A percentile compares a stretch with the other conserved stretches of the same genome.
These are phyloP conservation scores for Polyommatus icarus DNA, from an alignment of 2,888 invertebrate species.

Conservation along the genomic window DNA sequence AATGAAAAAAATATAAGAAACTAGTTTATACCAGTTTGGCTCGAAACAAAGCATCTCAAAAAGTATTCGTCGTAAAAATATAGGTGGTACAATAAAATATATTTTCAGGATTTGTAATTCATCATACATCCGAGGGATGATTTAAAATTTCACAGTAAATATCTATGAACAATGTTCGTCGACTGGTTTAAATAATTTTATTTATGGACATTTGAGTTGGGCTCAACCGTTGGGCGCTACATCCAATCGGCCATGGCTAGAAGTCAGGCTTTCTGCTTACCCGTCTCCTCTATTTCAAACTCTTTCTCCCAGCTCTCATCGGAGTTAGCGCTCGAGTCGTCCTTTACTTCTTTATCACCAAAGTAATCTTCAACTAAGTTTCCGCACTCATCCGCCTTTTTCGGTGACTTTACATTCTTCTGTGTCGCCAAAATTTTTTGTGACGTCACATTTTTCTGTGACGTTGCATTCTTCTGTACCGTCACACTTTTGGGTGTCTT, in stretches of 20 bases:
- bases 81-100: no score
- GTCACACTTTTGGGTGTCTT: neutral
- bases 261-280: conserved; percentile 60
- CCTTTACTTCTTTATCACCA: conserved; percentile 68
- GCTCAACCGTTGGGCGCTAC: neutral
- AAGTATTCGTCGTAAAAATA: no score
- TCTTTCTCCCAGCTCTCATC: conserved; percentile 83
- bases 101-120: no score
- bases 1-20: no score
- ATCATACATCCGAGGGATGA: no score
- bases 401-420: conserved; percentile 60
- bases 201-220: conserved; percentile 2
- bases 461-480: neutral
- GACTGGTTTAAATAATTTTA: conserved; percentile 3
- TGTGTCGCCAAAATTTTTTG: conserved; percentile 52
- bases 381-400: conserved; percentile 71
- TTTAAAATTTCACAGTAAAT: neutral
- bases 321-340: conserved; percentile 75
- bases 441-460: conserved; percentile 52
- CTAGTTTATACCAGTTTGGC: no score
- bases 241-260: conserved; percentile 28
- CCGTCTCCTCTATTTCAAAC: conserved; percentile 75
- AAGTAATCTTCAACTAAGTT: conserved; percentile 79
- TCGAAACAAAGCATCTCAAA: no score
- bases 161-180: neutral